Conservation (phyloP, 2,888 invertebrate genomes). For the Hydrotaea cyrtoneurina region DNA sequence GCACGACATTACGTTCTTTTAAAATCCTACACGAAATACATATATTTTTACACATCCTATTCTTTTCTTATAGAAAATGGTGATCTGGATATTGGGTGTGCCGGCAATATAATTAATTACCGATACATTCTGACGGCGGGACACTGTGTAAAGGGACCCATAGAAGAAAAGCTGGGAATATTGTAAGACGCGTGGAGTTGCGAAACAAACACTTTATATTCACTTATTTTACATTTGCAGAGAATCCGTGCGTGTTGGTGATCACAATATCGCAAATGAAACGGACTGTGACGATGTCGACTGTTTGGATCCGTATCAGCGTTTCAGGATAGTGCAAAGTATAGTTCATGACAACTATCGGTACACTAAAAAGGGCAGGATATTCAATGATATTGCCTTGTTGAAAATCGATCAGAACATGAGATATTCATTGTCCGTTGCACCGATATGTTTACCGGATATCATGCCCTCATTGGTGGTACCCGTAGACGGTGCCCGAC, state of each 20-base stretch:
- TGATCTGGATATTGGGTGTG: constrained; percentile 57
- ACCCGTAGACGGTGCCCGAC: constrained; percentile 37
- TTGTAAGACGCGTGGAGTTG: not conserved
- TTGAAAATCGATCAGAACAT: constrained; percentile 83
- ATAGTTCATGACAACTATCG: constrained; percentile 84
- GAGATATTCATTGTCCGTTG: constrained; percentile 81
- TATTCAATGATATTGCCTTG: constrained; percentile 86
- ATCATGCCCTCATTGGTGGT: constrained; percentile 9
- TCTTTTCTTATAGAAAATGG: too few species aligned
- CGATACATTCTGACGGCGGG: constrained; percentile 83
- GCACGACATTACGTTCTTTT: too few species aligned
- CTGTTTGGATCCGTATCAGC: constrained; percentile 82
- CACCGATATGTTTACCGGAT: constrained; percentile 83
- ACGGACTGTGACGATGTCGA: constrained; percentile 74
- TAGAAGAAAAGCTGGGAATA: constrained; percentile 81
- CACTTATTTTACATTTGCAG: constrained; percentile 54
- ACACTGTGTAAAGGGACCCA: constrained; percentile 82
- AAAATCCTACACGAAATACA: too few species aligned
- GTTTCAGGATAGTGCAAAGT: constrained; percentile 83
- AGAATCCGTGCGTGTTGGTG: constrained; percentile 72
- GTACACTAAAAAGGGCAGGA: constrained; percentile 75
- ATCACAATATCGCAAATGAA: constrained; percentile 71
- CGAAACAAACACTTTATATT: too few species aligned
- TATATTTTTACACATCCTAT: too few species aligned
- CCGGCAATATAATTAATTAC: constrained; percentile 68